phyloP scores from a whole-genome alignment of 35 echinoderm and acorn worm species.

The Holothuria glaberrima region DNA sequence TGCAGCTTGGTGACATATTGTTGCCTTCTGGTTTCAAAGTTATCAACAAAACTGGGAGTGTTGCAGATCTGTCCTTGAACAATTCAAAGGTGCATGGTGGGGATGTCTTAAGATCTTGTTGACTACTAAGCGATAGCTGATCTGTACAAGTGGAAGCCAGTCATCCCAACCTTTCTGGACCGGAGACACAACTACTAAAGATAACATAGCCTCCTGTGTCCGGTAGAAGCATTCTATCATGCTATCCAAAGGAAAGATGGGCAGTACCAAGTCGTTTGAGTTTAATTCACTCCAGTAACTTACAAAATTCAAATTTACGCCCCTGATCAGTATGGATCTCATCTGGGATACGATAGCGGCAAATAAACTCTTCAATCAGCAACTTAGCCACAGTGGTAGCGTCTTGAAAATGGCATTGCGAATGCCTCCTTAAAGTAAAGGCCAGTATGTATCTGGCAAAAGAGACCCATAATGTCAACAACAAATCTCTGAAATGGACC shows the following conservation, averaged over 20 bases:
- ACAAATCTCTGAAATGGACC: constrained; percentile 44
- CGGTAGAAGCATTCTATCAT: constrained; percentile 36
- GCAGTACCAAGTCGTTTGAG: constrained; percentile 30
- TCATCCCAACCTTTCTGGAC: constrained; percentile 45
- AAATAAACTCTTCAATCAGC: neutral
- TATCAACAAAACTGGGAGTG: neutral
- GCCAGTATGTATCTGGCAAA: constrained; percentile 65
- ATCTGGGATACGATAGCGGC: constrained; percentile 17
- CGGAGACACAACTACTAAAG: neutral
- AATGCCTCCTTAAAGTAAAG: constrained; percentile 77
- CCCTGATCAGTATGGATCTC: constrained; percentile 59
- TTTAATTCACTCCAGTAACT: constrained; percentile 39
- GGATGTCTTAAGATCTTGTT: neutral
- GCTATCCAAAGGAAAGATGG: neutral
- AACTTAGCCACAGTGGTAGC: neutral
- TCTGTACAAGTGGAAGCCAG: constrained; percentile 34
- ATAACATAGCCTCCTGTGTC: neutral
- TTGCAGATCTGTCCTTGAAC: constrained; percentile 5
- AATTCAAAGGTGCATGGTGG: neutral
- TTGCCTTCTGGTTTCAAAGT: neutral
- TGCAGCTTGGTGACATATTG: constrained; percentile 12
- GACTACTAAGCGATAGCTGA: constrained; percentile 5
- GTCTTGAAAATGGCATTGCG: constrained; percentile 55
- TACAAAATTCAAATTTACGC: constrained; percentile 60
- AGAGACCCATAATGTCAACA: constrained; percentile 66